A percentile compares a stretch with the other conserved stretches of the same genome.
Evolutionary conservation across 1,140 invertebrate species (phyloP).

Genomic region (Bombus cullumanus): DNA sequence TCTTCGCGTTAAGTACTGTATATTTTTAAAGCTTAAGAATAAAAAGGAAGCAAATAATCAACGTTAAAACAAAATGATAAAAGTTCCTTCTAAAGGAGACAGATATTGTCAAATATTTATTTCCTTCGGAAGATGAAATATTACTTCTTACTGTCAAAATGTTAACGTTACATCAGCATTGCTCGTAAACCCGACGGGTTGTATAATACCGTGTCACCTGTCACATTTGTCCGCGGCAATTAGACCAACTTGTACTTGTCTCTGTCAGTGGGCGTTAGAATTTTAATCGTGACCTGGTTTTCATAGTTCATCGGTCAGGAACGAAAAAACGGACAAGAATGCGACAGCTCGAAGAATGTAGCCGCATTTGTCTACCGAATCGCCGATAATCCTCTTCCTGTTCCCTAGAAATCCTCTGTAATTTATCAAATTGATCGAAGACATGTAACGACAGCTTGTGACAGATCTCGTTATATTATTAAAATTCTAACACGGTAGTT

Average conservation of each 20-base stretch:
- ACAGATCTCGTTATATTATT: too few relatives aligned
- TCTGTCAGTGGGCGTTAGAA: background rate
- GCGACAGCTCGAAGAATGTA: background rate
- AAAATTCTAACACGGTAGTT: too few relatives aligned
- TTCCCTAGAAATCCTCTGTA: background rate
- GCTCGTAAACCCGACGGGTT: background rate
- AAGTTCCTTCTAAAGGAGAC: background rate
- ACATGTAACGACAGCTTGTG: background rate
- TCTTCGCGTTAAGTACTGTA: background rate
- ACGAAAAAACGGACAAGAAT: background rate
- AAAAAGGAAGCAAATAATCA: background rate
- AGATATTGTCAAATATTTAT: background rate
- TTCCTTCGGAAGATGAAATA: background rate
- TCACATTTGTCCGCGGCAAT: slow-evolving; percentile 15
- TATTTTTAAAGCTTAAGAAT: background rate
- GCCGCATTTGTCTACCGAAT: background rate
- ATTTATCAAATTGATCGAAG: background rate
- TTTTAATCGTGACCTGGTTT: slow-evolving; percentile 23
- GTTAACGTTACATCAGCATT: background rate
- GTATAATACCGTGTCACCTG: background rate
- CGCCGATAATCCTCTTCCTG: background rate
- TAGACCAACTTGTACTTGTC: slow-evolving; percentile 8
- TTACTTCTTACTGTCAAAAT: background rate
- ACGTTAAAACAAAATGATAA: background rate
- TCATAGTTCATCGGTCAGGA: background rate